These are phyloP conservation scores for Drosophila sulfurigaster DNA, from an alignment of 1,140 invertebrate genomes.

Conservation along the genomic window DNA sequence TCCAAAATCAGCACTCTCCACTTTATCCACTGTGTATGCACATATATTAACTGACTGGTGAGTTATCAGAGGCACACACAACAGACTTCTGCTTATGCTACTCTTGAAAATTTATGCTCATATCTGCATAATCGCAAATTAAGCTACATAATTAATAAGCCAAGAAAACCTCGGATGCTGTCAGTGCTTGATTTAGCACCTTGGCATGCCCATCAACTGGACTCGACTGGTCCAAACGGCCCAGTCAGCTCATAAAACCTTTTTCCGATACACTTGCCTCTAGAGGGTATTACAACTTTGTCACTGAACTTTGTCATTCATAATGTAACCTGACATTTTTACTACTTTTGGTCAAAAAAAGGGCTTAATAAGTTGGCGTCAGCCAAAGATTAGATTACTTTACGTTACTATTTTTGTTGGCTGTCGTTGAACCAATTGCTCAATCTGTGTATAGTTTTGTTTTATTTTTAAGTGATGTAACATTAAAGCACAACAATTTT, in stretches of 20 bases:
- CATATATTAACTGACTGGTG: conserved; percentile 73
- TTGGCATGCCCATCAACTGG: conserved; percentile 39
- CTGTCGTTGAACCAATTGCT: too few relatives aligned
- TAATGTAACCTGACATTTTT: too few relatives aligned
- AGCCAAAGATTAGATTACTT: too few relatives aligned
- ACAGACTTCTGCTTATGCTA: conserved; percentile 30
- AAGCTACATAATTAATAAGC: conserved; percentile 81
- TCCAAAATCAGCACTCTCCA: background rate
- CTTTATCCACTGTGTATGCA: conserved; percentile 52
- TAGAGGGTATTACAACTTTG: background rate
- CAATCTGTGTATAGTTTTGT: too few relatives aligned
- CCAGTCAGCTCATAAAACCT: conserved; percentile 16
- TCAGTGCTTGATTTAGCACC: conserved; percentile 77
- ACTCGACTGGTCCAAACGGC: background rate
- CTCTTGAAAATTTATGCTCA: conserved; percentile 75
- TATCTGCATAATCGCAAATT: conserved; percentile 82
- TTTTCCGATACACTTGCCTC: background rate
- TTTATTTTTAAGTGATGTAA: too few relatives aligned
- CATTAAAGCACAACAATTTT: too few relatives aligned
- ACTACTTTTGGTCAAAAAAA: too few relatives aligned
- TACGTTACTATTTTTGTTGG: too few relatives aligned
- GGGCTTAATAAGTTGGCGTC: too few relatives aligned
- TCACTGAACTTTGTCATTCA: background rate
- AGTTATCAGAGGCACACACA: conserved; percentile 62
- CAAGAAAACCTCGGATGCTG: conserved; percentile 47